These are phyloP conservation scores for Neolamprologus devosi DNA, from an alignment of 2,113 vertebrate genomes.

Conservation along the genomic window DNA sequence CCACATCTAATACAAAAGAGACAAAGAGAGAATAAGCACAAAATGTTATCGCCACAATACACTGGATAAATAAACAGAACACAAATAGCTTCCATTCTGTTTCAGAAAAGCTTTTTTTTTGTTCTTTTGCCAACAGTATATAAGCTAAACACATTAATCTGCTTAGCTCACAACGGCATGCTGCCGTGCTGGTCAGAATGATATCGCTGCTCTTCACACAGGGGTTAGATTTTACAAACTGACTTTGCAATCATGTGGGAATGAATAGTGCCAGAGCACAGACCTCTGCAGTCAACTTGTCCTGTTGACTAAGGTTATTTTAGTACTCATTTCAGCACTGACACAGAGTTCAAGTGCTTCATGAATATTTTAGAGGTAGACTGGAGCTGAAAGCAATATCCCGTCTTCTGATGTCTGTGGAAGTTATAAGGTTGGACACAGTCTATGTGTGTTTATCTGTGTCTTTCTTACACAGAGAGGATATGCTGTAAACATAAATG, in stretches of 20 bases:
- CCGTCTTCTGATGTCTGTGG: neutral
- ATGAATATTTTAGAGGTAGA: slow-evolving; percentile 31
- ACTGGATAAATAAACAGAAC: neutral
- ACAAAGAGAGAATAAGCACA: neutral
- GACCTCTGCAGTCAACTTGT: neutral
- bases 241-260: neutral
- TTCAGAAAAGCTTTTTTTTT: neutral
- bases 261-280: neutral
- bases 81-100: neutral
- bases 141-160: neutral
- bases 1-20: slow-evolving; percentile 75
- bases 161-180: neutral
- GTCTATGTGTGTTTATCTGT: neutral
- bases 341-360: slow-evolving; percentile 12
- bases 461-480: neutral
- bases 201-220: neutral
- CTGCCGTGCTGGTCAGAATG: neutral
- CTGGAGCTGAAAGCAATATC: neutral
- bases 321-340: neutral
- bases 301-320: neutral
- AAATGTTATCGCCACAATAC: neutral
- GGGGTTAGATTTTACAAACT: neutral
- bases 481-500: neutral
- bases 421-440: neutral
- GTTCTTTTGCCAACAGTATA: neutral